Conservation (phyloP, 2,113 vertebrate genomes). For the Pogona vitticeps region DNA sequence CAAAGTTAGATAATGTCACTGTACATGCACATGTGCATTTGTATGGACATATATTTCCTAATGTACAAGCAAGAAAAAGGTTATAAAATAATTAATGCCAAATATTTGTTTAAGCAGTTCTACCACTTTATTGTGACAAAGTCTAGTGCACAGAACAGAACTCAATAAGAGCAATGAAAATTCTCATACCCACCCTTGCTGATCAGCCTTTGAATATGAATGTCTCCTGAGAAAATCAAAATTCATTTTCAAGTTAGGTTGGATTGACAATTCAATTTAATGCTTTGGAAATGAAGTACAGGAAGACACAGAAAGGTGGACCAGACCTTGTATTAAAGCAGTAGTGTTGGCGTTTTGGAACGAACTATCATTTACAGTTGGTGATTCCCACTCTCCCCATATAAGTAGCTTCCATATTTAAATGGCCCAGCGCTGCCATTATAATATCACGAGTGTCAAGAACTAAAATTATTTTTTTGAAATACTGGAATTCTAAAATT, state of each 20-base stretch:
- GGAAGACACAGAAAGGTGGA: neutral
- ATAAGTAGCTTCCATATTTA: neutral
- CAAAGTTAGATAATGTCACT: too few relatives aligned
- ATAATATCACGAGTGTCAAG: neutral
- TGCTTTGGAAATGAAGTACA: neutral
- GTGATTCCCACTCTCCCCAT: too few relatives aligned
- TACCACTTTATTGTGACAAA: neutral
- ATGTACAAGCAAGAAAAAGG: neutral
- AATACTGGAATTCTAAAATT: neutral
- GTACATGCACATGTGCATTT: neutral
- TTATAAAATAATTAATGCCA: too few relatives aligned
- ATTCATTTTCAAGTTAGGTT: neutral
- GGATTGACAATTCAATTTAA: neutral
- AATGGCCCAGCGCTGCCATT: neutral
- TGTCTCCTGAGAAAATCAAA: neutral
- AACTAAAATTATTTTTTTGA: constrained; percentile 8
- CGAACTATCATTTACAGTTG: neutral
- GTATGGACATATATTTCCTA: neutral
- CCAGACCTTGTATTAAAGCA: neutral
- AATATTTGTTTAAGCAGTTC: neutral
- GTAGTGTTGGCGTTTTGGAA: too few relatives aligned
- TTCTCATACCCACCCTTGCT: neutral
- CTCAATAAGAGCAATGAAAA: neutral
- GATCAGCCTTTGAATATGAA: neutral
- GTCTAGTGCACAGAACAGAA: too few relatives aligned